Conservation (phyloP, 2,113 vertebrate genomes). For the Perca schrenkii region DNA sequence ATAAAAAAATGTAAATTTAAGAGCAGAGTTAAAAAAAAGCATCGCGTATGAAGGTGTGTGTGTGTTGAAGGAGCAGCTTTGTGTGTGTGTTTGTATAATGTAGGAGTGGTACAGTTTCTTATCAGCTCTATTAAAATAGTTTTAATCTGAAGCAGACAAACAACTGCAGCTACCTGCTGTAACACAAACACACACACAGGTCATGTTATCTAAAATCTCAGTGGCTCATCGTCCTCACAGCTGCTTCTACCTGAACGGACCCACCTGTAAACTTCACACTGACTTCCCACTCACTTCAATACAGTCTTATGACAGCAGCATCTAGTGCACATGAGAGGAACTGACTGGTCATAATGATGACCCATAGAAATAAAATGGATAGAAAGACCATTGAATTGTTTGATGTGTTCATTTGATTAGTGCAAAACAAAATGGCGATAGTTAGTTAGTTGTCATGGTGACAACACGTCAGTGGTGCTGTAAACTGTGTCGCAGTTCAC, state of each 20-base stretch:
- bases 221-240: background rate
- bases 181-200: background rate
- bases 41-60: conserved; percentile 18
- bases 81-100: conserved; percentile 13
- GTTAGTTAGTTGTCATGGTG: too few relatives aligned
- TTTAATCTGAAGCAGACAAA: conserved; percentile 54
- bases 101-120: conserved; percentile 53
- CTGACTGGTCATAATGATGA: background rate
- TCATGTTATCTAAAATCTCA: conserved; percentile 21
- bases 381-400: too few relatives aligned
- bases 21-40: background rate
- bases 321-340: background rate
- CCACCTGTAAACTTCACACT: background rate
- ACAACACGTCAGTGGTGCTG: too few relatives aligned
- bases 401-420: too few relatives aligned
- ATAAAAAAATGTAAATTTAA: too few relatives aligned
- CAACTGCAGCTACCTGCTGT: conserved; percentile 20
- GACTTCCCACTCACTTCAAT: background rate
- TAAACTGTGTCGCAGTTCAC: too few relatives aligned
- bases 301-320: background rate
- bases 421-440: too few relatives aligned
- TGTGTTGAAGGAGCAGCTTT: too few relatives aligned
- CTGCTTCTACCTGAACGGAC: background rate
- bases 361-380: too few relatives aligned
- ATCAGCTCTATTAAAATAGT: conserved; percentile 67